Evolutionary conservation across 2,113 vertebrate species (phyloP), one percentile per base, ranked within the genome.

Genomic region (Cyanoderma ruficeps): DNA sequence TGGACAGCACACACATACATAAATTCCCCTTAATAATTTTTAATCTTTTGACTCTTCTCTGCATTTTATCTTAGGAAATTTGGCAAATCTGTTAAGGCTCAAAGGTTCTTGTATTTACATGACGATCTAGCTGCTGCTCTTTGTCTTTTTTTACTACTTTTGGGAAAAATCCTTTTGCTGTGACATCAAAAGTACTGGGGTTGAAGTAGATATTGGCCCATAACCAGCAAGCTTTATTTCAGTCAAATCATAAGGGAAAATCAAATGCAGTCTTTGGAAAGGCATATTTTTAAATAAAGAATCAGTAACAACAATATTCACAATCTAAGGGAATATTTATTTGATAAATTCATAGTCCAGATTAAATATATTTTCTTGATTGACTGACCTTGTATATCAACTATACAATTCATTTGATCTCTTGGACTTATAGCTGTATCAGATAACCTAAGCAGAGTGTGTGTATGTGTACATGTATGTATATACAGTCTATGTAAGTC

Each of bases 201-300:
- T 25, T 88, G 19, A 78, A 52, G 9, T 27, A 47, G 15, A 4
- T 44, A n/a, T 33, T 68, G n/a, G 4, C 8, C 21, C 31, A 19
- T 44, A 81, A 82, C 7, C 15, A 70, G 23, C 9, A 63, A 60
- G 8, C 2, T 70, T 60, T 78, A 33, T 44, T 74, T 56, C 23
- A 85, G 27, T 49, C 9, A 55, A 53, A 53, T 55, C 17, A 11
- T 42, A 65, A 78, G 5, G 5, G 12, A 78, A 64, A 16, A 7
- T 5, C 24, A 35, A 65, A 70, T 44, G 7, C 0, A 0, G 3
- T 31, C 35, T 85, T 53, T 39, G 20, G 17, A 74, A 78, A 56
- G 1, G 3, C 10, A 13, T 39, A 7, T 50, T 90, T 81, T 74
- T 3, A 19, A 74, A 52, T 24, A 56, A 64, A 70, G 6, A 7